Percentiles rank a stretch among this genome's conserved stretches.
These are phyloP conservation scores for Asbolus verrucosus DNA, from an alignment of 1,140 invertebrate genomes.

Conservation along the genomic window DNA sequence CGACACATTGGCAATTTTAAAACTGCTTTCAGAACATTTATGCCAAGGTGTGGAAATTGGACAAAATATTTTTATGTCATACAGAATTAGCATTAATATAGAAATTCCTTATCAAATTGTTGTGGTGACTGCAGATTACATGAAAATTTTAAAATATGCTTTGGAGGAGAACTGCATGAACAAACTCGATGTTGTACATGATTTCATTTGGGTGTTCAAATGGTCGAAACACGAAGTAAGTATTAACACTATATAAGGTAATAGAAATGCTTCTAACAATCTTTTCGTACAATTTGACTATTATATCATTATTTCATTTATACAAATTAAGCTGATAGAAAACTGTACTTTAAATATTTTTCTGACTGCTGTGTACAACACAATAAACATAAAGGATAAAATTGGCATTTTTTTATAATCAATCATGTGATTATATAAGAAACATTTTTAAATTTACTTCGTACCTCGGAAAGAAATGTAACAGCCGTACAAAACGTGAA, in stretches of 20 bases:
- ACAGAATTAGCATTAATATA: slow-evolving; percentile 68
- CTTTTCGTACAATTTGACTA: neutral
- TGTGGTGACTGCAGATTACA: slow-evolving; percentile 66
- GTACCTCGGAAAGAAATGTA: no score
- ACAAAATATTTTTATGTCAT: slow-evolving; percentile 68
- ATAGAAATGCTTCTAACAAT: neutral
- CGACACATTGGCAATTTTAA: slow-evolving; percentile 57
- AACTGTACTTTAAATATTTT: no score
- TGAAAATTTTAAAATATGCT: slow-evolving; percentile 68
- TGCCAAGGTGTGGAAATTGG: slow-evolving; percentile 68
- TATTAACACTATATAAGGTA: slow-evolving; percentile 5
- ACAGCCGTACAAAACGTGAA: no score
- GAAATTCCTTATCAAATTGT: slow-evolving; percentile 70
- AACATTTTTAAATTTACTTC: no score
- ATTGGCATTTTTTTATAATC: no score
- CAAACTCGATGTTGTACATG: slow-evolving; percentile 71
- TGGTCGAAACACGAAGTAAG: slow-evolving; percentile 61
- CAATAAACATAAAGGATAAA: no score
- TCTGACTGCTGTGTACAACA: no score
- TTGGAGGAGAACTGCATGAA: slow-evolving; percentile 68
- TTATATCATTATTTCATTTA: no score
- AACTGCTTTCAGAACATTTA: slow-evolving; percentile 61
- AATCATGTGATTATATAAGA: no score
- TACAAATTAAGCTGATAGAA: no score
- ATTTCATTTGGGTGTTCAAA: slow-evolving; percentile 61